Conservation (phyloP, 2,888 invertebrate species). For the Mythimna loreyi region DNA sequence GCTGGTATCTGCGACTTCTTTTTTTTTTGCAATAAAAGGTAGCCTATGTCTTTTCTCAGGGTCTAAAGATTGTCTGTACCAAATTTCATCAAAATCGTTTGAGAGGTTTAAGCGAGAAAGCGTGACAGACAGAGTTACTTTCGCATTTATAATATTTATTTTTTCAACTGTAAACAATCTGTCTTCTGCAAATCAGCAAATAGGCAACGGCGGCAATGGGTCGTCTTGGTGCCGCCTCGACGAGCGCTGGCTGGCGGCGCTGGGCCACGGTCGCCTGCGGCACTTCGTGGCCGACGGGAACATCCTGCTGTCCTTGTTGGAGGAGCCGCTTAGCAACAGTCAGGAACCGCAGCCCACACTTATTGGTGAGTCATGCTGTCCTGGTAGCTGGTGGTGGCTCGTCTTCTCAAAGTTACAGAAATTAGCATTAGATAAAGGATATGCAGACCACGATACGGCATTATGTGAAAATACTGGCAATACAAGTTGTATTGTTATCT, state of each 20-base stretch:
- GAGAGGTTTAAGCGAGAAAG: no score
- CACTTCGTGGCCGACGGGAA: slow-evolving; percentile 98
- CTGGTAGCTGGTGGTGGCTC: slow-evolving; percentile 92
- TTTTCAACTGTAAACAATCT: no score
- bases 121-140: no score
- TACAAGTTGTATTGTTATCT: no score
- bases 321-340: slow-evolving; percentile 98
- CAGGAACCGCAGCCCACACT: slow-evolving; percentile 98
- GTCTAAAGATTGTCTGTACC: no score
- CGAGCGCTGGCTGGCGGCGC: slow-evolving; percentile 94
- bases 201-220: slow-evolving; percentile 96
- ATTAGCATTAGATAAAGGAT: no score
- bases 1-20: no score
- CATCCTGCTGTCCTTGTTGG: slow-evolving; percentile 96
- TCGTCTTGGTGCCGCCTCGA: slow-evolving; percentile 95
- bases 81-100: no score
- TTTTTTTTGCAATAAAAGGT: no score
- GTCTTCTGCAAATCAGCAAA: slow-evolving; percentile 81
- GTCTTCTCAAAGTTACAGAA: slow-evolving; percentile 81
- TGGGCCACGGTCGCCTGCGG: slow-evolving; percentile 87
- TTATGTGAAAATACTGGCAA: no score
- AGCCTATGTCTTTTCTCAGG: no score
- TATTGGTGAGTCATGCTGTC: slow-evolving; percentile 80
- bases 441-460: slow-evolving; percentile 82
- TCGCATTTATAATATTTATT: no score